phyloP scores from a whole-genome alignment of 2,797 vertebrate genomes.

The Pseudotriccus pelzelni region DNA sequence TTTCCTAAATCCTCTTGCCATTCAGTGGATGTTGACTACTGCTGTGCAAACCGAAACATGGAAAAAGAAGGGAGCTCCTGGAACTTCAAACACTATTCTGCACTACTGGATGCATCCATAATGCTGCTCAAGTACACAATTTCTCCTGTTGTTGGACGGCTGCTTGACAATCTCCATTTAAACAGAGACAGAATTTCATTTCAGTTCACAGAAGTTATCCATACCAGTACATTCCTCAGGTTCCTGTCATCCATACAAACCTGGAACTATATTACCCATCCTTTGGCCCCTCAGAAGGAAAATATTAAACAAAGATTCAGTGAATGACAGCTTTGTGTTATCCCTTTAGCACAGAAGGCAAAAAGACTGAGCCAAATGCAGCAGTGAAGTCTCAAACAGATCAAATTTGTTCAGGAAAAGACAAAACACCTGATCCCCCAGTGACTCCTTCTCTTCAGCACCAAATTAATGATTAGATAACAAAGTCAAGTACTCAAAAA shows the following conservation, averaged over 20 bases:
- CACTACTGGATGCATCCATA: neutral
- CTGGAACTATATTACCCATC: neutral
- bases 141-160: neutral
- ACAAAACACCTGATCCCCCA: neutral
- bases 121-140: neutral
- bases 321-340: neutral
- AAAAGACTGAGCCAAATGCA: rapidly evolving
- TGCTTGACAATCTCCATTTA: neutral
- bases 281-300: neutral
- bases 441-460: neutral
- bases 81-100: neutral
- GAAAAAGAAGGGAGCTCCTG: neutral
- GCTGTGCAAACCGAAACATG: neutral
- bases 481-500: neutral
- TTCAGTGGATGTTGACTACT: neutral
- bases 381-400: neutral
- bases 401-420: neutral
- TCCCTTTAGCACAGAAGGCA: neutral
- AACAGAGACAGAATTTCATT: neutral
- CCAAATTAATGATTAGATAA: neutral
- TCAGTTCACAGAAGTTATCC: neutral
- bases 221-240: neutral
- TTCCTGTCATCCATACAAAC: neutral
- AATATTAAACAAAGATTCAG: neutral
- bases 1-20: neutral